These are phyloP conservation scores for Hecatera dysodea DNA, from an alignment of 2,888 invertebrate genomes.

Conservation along the genomic window DNA sequence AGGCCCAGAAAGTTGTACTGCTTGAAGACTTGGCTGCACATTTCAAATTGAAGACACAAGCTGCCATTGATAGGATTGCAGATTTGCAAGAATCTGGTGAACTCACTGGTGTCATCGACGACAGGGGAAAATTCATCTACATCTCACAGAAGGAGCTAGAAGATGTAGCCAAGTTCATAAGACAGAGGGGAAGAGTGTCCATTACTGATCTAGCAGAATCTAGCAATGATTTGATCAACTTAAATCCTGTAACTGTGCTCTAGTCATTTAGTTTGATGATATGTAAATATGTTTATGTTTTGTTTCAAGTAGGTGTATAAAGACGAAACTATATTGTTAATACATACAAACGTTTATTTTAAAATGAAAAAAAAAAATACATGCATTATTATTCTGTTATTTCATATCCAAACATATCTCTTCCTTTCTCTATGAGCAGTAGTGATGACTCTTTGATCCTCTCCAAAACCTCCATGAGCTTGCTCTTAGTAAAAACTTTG, in stretches of 20 bases:
- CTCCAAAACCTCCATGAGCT: conserved; percentile 94
- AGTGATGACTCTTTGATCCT: conserved; percentile 95
- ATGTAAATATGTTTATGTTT: conserved; percentile 33
- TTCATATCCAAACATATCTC: conserved; percentile 96
- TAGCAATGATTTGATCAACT: conserved; percentile 97
- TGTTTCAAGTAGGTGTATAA: conserved; percentile 55
- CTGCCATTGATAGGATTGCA: conserved; percentile 96
- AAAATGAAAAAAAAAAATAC: conserved; percentile 63
- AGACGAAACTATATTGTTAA: conserved; percentile 71
- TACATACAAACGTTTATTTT: conserved; percentile 79
- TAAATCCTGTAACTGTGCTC: conserved; percentile 91
- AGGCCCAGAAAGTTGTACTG: conserved; percentile 97
- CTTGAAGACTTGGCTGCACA: conserved; percentile 98
- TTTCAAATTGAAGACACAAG: conserved; percentile 97
- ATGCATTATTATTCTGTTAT: conserved; percentile 67
- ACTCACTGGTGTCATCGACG: conserved; percentile 99
- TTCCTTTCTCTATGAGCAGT: conserved; percentile 93
- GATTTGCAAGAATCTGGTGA: conserved; percentile 95
- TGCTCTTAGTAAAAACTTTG: conserved; percentile 94
- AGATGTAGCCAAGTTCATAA: conserved; percentile 98
- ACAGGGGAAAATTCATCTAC: conserved; percentile 99
- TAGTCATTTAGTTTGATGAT: conserved; percentile 59
- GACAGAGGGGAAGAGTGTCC: conserved; percentile 98
- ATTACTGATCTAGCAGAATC: conserved; percentile 98
- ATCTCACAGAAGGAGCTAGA: conserved; percentile 97